Evolutionary conservation across 1,140 invertebrate species (phyloP), one percentile per base, ranked within the genome.

Genomic region (Eciton burchellii): DNA sequence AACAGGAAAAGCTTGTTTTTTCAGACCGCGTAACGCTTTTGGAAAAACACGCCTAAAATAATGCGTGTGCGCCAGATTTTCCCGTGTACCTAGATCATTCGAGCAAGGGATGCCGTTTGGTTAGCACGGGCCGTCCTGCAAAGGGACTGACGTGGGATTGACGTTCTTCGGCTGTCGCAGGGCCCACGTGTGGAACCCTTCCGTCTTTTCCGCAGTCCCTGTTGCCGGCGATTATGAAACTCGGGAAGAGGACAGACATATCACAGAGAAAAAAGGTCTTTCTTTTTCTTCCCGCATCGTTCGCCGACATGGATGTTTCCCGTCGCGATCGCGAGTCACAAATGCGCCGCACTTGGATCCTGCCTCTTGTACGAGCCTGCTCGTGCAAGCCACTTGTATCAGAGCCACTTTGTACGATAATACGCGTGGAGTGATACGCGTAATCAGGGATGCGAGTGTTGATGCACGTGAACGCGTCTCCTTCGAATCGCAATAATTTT

Each of bases 1-100:
- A n/a, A 54, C 52, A 54, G 52, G 52, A 54, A 54, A 54, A 54
- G 3, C 11, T 35, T 57, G 68, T 72, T 21, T 72, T 57, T 21
- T 21, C 21, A 56, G 68, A 59, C 21, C n/a, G 29, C 52, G n/a
- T 19, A 52, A 43, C 8, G 21, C 49, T 19, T 62, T 54, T 66
- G 19, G 62, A 26, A 66, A 72, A 76, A 74, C 45, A 70, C 2
- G 59, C 83, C 68, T 84, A 81, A 84, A 84, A 84, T 84, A 84
- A 84, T 81, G 76, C 57, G 29, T 81, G 83, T 19, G 14, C 41
- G 24, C 43, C 83, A 84, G 21, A 81, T 81, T 84, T 79, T 47
- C 68, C 57, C 41, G 19, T 41, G 8, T 57, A 35, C 3, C 49
- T 29, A n/a, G 14, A 26, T 12, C 59, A 74, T 14, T 21, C 3